Base-by-base conservation (phyloP, 2,888 invertebrate species). In the Chrysolina americana region DNA sequence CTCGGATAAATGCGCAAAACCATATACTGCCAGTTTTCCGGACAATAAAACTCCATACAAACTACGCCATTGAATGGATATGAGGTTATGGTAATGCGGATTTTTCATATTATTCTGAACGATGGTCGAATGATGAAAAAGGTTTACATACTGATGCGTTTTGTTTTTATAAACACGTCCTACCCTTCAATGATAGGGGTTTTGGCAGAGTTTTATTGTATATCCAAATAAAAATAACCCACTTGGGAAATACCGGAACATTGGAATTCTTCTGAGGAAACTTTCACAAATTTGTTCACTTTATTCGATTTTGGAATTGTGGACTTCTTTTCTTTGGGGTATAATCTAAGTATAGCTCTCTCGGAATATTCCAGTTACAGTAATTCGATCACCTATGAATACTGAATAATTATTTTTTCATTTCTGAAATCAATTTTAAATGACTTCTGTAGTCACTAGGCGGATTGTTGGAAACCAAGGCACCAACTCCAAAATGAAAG, bases 1-100 rank as follows among this genome's bases (percentile, higher is more conserved):
- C 77, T 77, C 83, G 80, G 82, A 84, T 83, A 85, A 85, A 85
- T 84, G 82, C 81, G 81, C 78, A 79, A 79, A 79, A 82, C 84
- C 85, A 82, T 85, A 85, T 85, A 84, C 83, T 83, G 81, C 82
- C 85, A 84, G 84, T 86, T 86, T 86, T 86, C 86, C 85, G 83
- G 80, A 83, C 84, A 86, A 86, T 87, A 86, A 86, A 86, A 86
- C 85, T 85, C 83, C 83, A 82, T 83, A 85, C 83, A 84, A 86
- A 86, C 85, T 85, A 83, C 83, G 80, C 82, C 83, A 84, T 83
- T 84, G 82, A 84, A 83, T 81, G 85, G 80, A 84, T 85, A 85
- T 84, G 86, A 85, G 84, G 83, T 86, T 86, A 86, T 86, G 85
- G 84, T 85, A 85, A 86, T 85, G 83, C 79, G 75, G 75, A 77